phyloP scores from a whole-genome alignment of 2,797 vertebrate genomes.

The Neostethus bicornis region DNA sequence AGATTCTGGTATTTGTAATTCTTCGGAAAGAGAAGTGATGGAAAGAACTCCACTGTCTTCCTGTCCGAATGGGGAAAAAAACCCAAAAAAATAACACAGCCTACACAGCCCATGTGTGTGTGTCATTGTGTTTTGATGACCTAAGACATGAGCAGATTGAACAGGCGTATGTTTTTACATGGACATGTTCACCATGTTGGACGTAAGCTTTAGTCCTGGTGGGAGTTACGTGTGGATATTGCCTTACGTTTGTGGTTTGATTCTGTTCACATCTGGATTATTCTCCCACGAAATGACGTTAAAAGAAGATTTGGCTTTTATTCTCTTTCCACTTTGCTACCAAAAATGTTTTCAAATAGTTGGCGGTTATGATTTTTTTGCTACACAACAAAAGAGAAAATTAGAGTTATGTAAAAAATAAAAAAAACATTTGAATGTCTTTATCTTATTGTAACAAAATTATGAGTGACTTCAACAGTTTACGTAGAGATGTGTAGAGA shows the following conservation, averaged over 20 bases:
- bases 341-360: neutral
- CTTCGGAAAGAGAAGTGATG: constrained; percentile 34
- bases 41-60: constrained; percentile 53
- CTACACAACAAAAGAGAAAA: no score
- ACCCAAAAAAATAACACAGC: no score
- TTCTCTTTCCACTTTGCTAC: neutral
- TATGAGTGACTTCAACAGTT: no score
- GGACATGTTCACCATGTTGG: constrained; percentile 9
- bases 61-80: constrained; percentile 52
- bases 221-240: constrained; percentile 5
- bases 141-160: neutral
- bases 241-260: neutral
- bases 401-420: no score
- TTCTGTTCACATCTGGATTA: neutral
- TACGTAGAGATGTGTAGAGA: no score
- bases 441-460: no score
- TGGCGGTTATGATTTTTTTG: no score
- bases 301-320: neutral
- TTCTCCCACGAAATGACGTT: neutral
- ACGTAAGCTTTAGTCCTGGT: constrained; percentile 4
- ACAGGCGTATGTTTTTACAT: constrained; percentile 6
- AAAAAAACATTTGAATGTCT: no score
- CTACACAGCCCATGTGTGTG: constrained; percentile 38
- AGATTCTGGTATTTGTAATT: constrained; percentile 60
- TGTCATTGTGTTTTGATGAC: constrained; percentile 14